phyloP scores from a whole-genome alignment of 2,888 invertebrate species.

The Zele albiditarsus region DNA sequence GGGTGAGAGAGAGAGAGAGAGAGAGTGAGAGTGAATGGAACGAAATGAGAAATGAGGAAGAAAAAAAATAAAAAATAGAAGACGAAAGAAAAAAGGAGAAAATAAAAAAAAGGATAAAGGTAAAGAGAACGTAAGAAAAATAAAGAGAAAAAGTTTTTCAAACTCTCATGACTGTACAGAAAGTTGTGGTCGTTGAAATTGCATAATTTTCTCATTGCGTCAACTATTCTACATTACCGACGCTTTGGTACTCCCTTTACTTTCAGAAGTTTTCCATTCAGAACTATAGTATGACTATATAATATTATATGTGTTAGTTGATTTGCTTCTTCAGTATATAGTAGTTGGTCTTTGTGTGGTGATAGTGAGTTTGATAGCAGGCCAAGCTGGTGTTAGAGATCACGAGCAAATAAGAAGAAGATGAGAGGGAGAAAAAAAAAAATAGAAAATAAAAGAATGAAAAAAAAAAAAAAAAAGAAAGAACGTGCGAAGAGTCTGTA shows the following conservation, averaged over 20 bases:
- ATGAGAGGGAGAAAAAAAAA: neutral
- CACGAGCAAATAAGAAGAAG: neutral
- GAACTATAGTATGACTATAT: neutral
- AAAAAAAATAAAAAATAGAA: neutral
- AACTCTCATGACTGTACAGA: conserved; percentile 25
- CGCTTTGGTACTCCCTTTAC: neutral
- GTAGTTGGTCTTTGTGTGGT: conserved; percentile 3
- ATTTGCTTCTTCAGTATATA: neutral
- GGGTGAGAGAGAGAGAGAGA: neutral
- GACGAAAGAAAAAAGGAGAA: neutral
- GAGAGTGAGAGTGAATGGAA: neutral
- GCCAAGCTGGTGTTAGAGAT: conserved; percentile 10
- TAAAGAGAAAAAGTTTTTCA: conserved; percentile 32
- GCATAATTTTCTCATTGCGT: conserved; percentile 44
- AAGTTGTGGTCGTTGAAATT: conserved; percentile 32
- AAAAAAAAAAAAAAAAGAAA: neutral
- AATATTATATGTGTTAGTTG: neutral
- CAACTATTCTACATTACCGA: conserved; percentile 15
- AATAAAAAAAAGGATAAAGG: neutral
- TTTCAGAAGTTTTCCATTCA: conserved; percentile 9
- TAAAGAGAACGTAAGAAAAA: conserved; percentile 15
- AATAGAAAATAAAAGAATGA: neutral
- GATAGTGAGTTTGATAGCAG: neutral
- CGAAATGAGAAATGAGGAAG: neutral
- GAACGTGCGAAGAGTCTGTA: conserved; percentile 16